Percentiles rank a stretch among this genome's conserved stretches.
phyloP scores from a whole-genome alignment of 2,113 vertebrate genomes.

The Callocephalon fimbriatum region DNA sequence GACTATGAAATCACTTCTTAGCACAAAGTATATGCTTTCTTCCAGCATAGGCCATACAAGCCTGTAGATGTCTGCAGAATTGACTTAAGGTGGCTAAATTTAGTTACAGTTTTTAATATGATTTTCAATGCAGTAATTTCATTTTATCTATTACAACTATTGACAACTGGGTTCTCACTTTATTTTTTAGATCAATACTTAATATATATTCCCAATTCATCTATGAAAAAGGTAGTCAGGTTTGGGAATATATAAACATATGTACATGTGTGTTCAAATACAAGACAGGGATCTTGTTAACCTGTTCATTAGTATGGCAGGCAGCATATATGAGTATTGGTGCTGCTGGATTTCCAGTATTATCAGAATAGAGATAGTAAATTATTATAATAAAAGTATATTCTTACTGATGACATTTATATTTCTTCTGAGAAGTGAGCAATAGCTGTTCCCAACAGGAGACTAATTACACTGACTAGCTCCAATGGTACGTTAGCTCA shows the following conservation, averaged over 20 bases:
- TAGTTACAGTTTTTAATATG: neutral
- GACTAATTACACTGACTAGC: constrained; percentile 48
- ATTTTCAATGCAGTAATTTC: neutral
- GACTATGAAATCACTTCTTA: neutral
- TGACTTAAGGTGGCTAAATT: neutral
- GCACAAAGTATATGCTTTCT: neutral
- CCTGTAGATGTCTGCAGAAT: neutral
- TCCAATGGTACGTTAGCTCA: neutral
- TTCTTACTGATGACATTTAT: constrained; percentile 36
- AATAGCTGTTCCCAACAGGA: constrained; percentile 62
- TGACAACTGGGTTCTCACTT: neutral
- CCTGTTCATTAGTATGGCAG: neutral
- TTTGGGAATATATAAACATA: neutral
- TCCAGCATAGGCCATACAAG: rapidly evolving
- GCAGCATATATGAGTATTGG: neutral
- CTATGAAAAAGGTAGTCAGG: neutral
- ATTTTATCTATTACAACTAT: neutral
- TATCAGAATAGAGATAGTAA: neutral
- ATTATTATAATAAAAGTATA: neutral
- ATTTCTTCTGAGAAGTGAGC: constrained; percentile 55
- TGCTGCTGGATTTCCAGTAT: neutral
- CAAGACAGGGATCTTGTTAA: neutral
- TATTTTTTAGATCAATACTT: neutral
- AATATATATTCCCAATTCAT: neutral
- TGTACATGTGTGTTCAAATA: neutral